Evolutionary conservation across 2,113 vertebrate species (phyloP), one percentile per base, ranked within the genome.

Genomic region (Neopipo cinnamomea): DNA sequence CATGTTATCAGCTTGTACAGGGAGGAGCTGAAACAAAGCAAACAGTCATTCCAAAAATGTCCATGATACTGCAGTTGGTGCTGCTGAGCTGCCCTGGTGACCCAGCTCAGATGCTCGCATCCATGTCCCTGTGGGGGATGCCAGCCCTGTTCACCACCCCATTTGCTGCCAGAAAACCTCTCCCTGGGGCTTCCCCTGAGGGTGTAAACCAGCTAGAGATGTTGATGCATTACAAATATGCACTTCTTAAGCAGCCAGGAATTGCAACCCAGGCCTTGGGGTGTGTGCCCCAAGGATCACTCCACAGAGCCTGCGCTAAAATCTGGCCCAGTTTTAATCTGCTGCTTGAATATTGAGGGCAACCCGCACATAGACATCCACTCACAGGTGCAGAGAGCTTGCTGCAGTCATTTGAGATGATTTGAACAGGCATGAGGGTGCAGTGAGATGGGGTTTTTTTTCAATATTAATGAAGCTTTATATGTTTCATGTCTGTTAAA

Each of bases 21-120:
- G 46, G 49, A 76, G 65, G 14, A 71, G 12, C n/a, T 7, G 10
- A 63, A 88, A 52, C 5, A 23, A 63, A 76, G 42, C 28, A 19
- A 62, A 52, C 12, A 50, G 9, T 14, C 44, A 18, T 28, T n/a
- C 67, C 33, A 0, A 39, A 83, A 83, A 33, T 19, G 25, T 23
- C 33, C 33, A 2, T 4, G 27, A 15, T 15, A 1, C 12, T 19
- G 28, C 11, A 55, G 20, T 44, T 41, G 0, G 1, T 15, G 46
- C 33, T 61, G 47, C 68, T 70, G 85, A 68, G 44, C 30, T 22
- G 23, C 20, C 27, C 61, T 19, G 50, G 59, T 1, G 2, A 44
- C 33, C 49, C 2, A 0, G 1, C 56, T 50, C 62, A 25, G 71
- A 15, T 9, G 14, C 28, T 37, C 1, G 0, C 25, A 22, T 11